Base-by-base conservation (phyloP, 2,113 vertebrate genomes). In the Chroicocephalus ridibundus region DNA sequence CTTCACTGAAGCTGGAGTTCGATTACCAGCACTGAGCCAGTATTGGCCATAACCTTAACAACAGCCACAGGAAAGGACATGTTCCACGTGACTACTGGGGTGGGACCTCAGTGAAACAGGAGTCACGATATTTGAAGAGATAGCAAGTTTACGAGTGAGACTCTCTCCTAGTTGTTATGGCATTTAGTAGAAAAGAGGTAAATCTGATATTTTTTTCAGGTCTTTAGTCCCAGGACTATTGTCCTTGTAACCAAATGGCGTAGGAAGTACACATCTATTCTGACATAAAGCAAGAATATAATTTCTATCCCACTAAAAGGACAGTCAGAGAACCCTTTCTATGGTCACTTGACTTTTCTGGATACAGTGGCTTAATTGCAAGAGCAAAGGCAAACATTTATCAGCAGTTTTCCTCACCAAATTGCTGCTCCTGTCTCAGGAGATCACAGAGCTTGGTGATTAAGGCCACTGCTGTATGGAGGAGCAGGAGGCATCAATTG, bases 11-110 rank as follows among this genome's bases (percentile, higher is more conserved):
- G 10, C 13, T 85, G 34, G 34, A 72, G 17, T 13, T 20, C 22
- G 19, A 4, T 65, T 72, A 49, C 20, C 4, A 70, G 24, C 36
- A 24, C 26, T 81, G 58, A 60, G 34, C 22, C 21, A 90, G 1
- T 20, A 72, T 2, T 72, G 46, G 13, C 22, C n/a, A 18, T 42
- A 88, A 44, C 55, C 68, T 80, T 81, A 54, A 81, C 2, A 9
- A 4, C 7, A 74, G 34, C 18, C 22, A 57, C 18, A 65, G 52
- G 19, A 88, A 65, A 77, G 6, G 11, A 7, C 13, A 18, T 15
- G 6, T 49, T 70, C 16, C n/a, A 58, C 5, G 15, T 6, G 1
- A 10, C 17, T 72, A 27, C 5, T 69, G 24, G 65, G 0, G 0
- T 24, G 31, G n/a, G 10, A 83, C 6, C 5, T 49, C 20, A 54